Evolutionary conservation across 2,797 vertebrate genomes (phyloP), one percentile per base, ranked within the genome.

Genomic region (Mastacembelus armatus): DNA sequence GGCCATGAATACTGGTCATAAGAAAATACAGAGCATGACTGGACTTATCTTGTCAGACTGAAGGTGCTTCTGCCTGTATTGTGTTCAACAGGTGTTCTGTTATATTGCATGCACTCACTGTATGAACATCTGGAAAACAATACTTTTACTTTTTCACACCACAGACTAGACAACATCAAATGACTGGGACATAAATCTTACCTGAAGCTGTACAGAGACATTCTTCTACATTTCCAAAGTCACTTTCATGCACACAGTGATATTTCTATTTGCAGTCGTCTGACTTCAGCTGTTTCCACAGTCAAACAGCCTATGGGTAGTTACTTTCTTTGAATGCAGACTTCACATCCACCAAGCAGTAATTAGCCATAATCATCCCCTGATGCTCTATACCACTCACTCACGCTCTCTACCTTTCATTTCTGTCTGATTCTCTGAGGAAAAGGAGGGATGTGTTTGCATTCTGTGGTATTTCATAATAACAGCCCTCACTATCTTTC

Each of bases 311-410:
- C 75, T 40, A 18, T 48, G 24, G 66, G 83, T 77, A 88, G 68
- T 73, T 77, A 83, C 79, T 84, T 82, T 85, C 80, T 88, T 88
- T 87, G 72, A 89, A 51, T 65, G 82, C 80, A 88, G 78, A 85
- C 83, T 74, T 45, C 74, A 85, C 71, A 71, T 60, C 39, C 68
- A 78, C 58, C 83, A 61, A 87, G 78, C 81, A 80, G 76, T 78
- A 78, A 89, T 91, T 85, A 88, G 71, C 54, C 59, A 7, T 86
- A 88, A 92, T 91, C 81, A 85, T 75, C 78, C 71, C 85, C 58
- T 67, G 60, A 88, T 82, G 83, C 77, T 74, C 65, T 49, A 67
- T 56, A 75, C 78, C 60, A 59, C 70, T 80, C 72, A 44, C 47
- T 74, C 78, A n/a, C 51, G 79, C 69, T 80, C 71, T 44, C 67